Conservation (phyloP, 2,888 invertebrate species). For the Campoletis raptor region DNA sequence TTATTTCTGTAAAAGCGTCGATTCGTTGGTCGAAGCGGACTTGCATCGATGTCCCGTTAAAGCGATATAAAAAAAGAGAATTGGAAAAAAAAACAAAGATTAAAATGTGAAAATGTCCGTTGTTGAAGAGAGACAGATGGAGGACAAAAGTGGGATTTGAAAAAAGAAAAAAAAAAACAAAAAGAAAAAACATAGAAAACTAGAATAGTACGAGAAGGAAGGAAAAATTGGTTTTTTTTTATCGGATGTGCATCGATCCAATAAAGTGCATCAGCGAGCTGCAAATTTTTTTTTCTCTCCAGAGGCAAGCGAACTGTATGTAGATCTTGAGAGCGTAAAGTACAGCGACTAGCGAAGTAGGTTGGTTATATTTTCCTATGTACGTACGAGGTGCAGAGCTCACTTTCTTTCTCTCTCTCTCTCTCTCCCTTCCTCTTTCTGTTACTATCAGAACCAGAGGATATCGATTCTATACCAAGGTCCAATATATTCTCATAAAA, state of each 20-base stretch:
- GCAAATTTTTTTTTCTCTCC: slow-evolving; percentile 44
- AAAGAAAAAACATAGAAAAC: neutral
- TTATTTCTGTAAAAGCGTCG: neutral
- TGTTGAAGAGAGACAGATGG: neutral
- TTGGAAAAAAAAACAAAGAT: neutral
- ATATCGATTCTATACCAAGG: slow-evolving; percentile 71
- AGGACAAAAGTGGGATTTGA: neutral
- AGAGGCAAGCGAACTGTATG: slow-evolving; percentile 56
- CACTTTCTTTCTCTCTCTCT: slow-evolving; percentile 36
- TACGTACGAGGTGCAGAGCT: slow-evolving; percentile 30
- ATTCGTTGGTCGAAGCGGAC: neutral
- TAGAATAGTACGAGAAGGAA: neutral
- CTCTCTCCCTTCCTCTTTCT: neutral
- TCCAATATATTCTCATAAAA: slow-evolving; percentile 72
- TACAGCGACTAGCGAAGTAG: slow-evolving; percentile 37
- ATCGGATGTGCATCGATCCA: slow-evolving; percentile 59
- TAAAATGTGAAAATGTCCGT: slow-evolving; percentile 23
- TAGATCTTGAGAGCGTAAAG: slow-evolving; percentile 51
- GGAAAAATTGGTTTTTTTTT: slow-evolving; percentile 39
- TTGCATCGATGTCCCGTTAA: slow-evolving; percentile 19
- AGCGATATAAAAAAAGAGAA: neutral
- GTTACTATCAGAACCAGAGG: slow-evolving; percentile 45
- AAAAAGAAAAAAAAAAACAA: neutral
- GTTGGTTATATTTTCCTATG: slow-evolving; percentile 41
- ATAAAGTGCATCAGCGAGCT: slow-evolving; percentile 56